Conservation (phyloP, 1,140 invertebrate species). For the Colletes latitarsis region DNA sequence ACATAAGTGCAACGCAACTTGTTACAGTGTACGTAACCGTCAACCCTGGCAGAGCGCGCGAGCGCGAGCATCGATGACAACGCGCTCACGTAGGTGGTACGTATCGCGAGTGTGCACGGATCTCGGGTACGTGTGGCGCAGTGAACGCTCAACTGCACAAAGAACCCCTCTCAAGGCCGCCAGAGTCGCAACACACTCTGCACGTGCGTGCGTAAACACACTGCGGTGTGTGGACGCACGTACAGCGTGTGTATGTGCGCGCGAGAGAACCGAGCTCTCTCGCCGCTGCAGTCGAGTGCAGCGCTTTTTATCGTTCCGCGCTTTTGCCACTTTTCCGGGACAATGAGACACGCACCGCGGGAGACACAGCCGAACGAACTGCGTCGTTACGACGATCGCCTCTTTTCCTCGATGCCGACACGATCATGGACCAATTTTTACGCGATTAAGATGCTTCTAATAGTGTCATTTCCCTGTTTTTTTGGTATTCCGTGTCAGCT, state of each 20-base stretch:
- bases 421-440: neutral
- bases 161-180: conserved; percentile 80
- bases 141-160: conserved; percentile 77
- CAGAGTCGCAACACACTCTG: conserved; percentile 64
- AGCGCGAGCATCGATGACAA: neutral
- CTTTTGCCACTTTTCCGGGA: conserved; percentile 74
- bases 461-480: no score
- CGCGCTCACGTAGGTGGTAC: conserved; percentile 20
- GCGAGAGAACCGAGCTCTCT: neutral
- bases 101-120: conserved; percentile 15
- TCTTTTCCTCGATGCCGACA: neutral
- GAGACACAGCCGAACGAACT: conserved; percentile 49
- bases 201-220: conserved; percentile 53
- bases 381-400: conserved; percentile 37
- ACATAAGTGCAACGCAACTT: conserved; percentile 70
- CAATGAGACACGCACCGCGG: conserved; percentile 68
- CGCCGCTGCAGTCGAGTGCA: conserved; percentile 11
- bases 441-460: neutral
- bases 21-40: conserved; percentile 66
- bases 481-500: no score
- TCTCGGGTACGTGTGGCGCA: conserved; percentile 56
- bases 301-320: conserved; percentile 64
- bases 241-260: neutral
- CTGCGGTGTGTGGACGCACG: neutral
- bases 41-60: conserved; percentile 23